Percentiles rank a stretch among this genome's conserved stretches.
Evolutionary conservation across 2,797 vertebrate genomes (phyloP).

Genomic region (Tenualosa thibaudeaui): DNA sequence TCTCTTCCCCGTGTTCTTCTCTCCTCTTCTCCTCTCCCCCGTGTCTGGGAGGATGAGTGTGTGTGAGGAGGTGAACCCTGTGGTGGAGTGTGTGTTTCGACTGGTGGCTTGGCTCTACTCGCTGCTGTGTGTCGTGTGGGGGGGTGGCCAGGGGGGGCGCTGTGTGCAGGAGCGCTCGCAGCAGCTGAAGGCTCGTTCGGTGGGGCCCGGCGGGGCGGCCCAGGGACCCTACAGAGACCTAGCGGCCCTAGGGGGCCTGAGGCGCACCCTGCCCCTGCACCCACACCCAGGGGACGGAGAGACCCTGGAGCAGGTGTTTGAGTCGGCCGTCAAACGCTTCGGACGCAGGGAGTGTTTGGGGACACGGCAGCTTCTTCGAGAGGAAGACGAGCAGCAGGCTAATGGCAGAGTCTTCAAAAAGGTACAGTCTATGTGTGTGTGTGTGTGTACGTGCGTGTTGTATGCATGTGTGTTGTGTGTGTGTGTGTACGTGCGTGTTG

Average conservation of each 20-base stretch:
- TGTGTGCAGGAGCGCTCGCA: constrained; percentile 73
- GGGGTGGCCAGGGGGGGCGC: constrained; percentile 70
- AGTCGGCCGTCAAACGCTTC: not conserved
- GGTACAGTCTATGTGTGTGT: not conserved
- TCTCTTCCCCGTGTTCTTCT: not conserved
- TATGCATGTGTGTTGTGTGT: not conserved
- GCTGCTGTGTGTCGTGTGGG: constrained; percentile 81
- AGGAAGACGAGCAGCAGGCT: not conserved
- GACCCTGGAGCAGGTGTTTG: constrained; percentile 72
- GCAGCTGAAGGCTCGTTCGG: constrained; percentile 79
- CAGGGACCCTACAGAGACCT: constrained; percentile 84
- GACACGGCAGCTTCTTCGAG: not conserved
- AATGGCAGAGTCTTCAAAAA: constrained; percentile 13
- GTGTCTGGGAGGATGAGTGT: constrained; percentile 78
- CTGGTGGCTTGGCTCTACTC: constrained; percentile 83
- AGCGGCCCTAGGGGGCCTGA: constrained; percentile 74
- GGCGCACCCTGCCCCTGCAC: constrained; percentile 67
- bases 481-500: not conserved
- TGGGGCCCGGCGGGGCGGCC: constrained; percentile 69
- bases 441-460: not conserved
- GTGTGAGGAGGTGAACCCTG: constrained; percentile 86
- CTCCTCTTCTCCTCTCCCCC: not conserved
- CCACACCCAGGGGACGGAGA: constrained; percentile 76
- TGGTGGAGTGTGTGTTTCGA: constrained; percentile 84
- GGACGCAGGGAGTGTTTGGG: not conserved